A percentile compares a stretch with the other conserved stretches of the same genome.
phyloP scores from a whole-genome alignment of 2,797 vertebrate species.

The Oreortyx pictus region DNA sequence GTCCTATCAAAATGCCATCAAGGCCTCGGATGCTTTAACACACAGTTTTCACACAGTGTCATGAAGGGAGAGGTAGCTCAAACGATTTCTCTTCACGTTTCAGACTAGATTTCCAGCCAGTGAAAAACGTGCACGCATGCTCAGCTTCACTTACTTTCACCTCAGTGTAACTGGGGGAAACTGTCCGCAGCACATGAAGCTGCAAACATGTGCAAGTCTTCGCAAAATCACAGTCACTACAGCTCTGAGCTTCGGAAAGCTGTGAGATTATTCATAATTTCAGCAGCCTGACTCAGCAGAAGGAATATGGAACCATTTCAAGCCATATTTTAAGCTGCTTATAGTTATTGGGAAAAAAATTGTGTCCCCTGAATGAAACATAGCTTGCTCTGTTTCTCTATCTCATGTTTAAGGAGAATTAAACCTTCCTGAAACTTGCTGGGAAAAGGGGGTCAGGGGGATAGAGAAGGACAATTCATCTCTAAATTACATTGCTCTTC shows the following conservation, averaged over 20 bases:
- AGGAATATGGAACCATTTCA: not conserved
- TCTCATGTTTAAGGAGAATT: not conserved
- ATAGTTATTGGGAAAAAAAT: not conserved
- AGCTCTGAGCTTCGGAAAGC: conserved; percentile 16
- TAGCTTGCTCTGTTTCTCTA: not conserved
- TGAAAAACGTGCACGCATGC: not conserved
- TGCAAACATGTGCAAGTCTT: not conserved
- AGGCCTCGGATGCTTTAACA: not conserved
- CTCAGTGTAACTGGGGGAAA: not conserved
- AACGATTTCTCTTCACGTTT: not conserved
- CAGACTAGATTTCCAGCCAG: not conserved
- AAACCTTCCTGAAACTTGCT: conserved; percentile 24
- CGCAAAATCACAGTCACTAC: conserved; percentile 2
- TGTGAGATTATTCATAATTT: conserved; percentile 27
- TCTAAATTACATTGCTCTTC: conserved; percentile 69
- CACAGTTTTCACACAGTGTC: not conserved
- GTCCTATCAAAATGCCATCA: not conserved
- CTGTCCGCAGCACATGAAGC: not conserved
- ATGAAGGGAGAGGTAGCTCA: not conserved
- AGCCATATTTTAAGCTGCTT: conserved; percentile 14
- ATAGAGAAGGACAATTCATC: conserved; percentile 62
- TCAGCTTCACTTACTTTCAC: not conserved
- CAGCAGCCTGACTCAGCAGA: conserved; percentile 35
- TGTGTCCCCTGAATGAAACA: not conserved
- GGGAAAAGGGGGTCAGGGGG: not conserved